Evolutionary conservation across 2,797 vertebrate species (phyloP).

Genomic region (Galago senegalensis): DNA sequence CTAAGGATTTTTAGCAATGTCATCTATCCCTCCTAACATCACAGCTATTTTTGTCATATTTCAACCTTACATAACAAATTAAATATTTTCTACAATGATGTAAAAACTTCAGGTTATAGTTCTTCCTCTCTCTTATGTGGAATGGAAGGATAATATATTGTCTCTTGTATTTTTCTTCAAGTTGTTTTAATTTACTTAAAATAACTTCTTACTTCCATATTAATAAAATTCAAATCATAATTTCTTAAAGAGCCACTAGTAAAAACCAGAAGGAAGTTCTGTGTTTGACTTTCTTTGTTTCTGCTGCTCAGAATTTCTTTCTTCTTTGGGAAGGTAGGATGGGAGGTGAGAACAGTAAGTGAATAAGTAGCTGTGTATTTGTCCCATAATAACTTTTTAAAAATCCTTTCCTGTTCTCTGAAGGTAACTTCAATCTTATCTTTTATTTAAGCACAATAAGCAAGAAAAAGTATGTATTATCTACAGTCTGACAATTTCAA

Average conservation of each 20-base stretch:
- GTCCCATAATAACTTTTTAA: neutral
- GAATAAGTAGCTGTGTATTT: neutral
- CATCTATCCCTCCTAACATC: neutral
- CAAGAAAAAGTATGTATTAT: slow-evolving; percentile 2
- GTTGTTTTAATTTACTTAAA: slow-evolving; percentile 7
- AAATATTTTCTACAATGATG: slow-evolving; percentile 23
- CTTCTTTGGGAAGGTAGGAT: neutral
- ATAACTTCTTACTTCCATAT: neutral
- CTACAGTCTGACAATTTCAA: neutral
- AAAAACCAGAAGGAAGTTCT: neutral
- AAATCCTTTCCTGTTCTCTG: neutral
- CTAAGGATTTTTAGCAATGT: neutral
- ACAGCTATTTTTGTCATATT: neutral
- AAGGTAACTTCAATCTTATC: neutral
- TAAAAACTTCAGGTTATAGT: neutral
- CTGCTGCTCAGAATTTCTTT: neutral
- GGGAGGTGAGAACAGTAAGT: neutral
- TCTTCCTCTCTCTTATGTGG: neutral
- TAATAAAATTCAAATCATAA: slow-evolving; percentile 28
- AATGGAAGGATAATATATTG: neutral
- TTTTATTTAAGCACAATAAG: slow-evolving; percentile 29
- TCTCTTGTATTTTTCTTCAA: neutral
- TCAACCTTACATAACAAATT: neutral
- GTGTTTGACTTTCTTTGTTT: slow-evolving; percentile 14
- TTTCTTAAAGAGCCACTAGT: slow-evolving; percentile 13